Conservation (phyloP, 2,888 invertebrate species). For the Globia sparganii region DNA sequence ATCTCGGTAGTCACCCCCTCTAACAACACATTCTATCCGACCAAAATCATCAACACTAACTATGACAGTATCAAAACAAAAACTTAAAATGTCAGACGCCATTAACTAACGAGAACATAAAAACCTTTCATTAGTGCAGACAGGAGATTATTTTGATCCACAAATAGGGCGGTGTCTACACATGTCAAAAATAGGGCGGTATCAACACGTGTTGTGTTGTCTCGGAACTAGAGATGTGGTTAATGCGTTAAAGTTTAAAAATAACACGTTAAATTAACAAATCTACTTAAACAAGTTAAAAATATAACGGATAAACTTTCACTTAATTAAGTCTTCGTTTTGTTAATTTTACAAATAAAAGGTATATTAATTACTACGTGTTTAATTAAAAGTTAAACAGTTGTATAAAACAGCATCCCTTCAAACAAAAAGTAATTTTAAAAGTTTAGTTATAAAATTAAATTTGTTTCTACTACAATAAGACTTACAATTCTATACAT, state of each 20-base stretch:
- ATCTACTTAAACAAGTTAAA: neutral
- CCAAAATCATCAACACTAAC: constrained; percentile 23
- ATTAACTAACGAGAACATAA: constrained; percentile 53
- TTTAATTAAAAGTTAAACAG: neutral
- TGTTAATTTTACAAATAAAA: neutral
- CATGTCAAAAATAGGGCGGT: constrained; percentile 46
- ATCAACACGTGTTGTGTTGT: constrained; percentile 40
- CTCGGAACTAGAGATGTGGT: constrained; percentile 23
- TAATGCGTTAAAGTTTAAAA: neutral
- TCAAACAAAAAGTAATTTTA: neutral
- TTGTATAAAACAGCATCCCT: neutral
- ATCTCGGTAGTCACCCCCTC: too few species aligned
- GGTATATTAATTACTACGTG: neutral
- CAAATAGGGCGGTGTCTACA: constrained; percentile 58
- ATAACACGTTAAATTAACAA: neutral
- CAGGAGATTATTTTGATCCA: constrained; percentile 61
- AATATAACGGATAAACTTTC: neutral
- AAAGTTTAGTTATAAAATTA: neutral
- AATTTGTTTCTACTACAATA: neutral
- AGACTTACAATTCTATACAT: neutral
- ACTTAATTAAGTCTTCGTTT: too few species aligned
- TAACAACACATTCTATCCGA: neutral
- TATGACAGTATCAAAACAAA: constrained; percentile 48
- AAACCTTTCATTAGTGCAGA: constrained; percentile 61
- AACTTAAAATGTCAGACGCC: constrained; percentile 42